Base-by-base conservation (phyloP, 2,113 vertebrate genomes). In the Vombatus ursinus region DNA sequence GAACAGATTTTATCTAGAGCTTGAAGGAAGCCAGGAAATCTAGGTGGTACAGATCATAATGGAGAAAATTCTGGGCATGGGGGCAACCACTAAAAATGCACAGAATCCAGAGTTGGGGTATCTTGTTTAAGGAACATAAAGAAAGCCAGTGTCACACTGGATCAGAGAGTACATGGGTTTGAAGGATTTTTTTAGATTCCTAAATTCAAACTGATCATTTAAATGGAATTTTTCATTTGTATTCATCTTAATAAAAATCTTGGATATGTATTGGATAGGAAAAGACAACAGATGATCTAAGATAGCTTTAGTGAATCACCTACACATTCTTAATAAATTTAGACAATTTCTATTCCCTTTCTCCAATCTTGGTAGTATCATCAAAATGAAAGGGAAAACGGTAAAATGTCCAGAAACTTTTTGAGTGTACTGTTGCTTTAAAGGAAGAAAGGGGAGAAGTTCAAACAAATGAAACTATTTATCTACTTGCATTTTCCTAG, bases 171-270 rank as follows among this genome's bases (percentile, higher is more conserved):
- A 84, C 19, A 84, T 84, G 5, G 0, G 90, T 68, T 94, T 93
- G 94, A 22, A 44, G 93, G 96, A 95, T 0, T 96, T 97, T 96
- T 23, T 96, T 97, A 91, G 93, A 50, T 94, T 96, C 89, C 95
- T 94, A 92, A 54, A 54, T 95, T 57, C 95, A 97, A 95, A 92
- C 25, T 96, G 77, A 89, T 95, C 90, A 97, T 96, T 97, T 96
- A 92, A 95, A 94, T 95, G 44, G n/a, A 94, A 95, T 94, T 96
- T 96, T 96, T 89, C 92, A 94, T 92, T 12, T 96, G 68, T 93
- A 96, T 98, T 97, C 96, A 97, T 96, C 97, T 97, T 97, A 96
- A 97, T 97, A 96, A 97, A 94, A 96, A 84, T 95, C 95, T 97
- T 48, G 90, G 90, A 97, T 44, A 93, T 96, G 97, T 97, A 91